Percentiles rank a stretch among this genome's conserved stretches.
Evolutionary conservation across 2,113 vertebrate genomes (phyloP).

Genomic region (Rhegmatorhina hoffmannsi): DNA sequence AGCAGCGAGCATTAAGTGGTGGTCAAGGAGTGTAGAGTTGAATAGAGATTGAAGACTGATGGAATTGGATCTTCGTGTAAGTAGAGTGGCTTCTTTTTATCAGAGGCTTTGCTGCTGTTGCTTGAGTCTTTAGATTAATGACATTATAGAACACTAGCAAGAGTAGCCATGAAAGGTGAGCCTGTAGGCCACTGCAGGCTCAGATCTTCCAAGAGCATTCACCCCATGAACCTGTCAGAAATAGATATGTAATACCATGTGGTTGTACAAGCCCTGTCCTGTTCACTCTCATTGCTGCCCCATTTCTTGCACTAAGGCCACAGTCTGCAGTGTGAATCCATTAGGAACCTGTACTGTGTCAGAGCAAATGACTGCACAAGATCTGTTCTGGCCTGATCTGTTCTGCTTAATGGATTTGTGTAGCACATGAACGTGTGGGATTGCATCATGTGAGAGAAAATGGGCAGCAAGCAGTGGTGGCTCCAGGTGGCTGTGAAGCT

Average conservation of each 20-base stretch:
- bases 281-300: neutral
- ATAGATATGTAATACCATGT: neutral
- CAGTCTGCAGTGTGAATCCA: neutral
- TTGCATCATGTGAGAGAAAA: neutral
- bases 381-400: neutral
- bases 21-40: neutral
- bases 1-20: neutral
- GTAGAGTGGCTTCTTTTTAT: neutral
- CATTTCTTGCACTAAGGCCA: neutral
- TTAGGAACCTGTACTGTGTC: neutral
- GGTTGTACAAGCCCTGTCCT: neutral
- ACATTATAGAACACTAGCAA: neutral
- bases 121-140: neutral
- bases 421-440: accelerated
- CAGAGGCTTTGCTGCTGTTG: neutral
- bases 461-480: neutral
- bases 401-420: neutral
- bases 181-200: neutral
- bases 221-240: neutral
- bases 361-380: neutral
- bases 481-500: neutral
- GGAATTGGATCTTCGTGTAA: neutral
- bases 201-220: neutral
- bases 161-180: neutral
- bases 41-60: neutral